Evolutionary conservation across 2,797 vertebrate species (phyloP).

Genomic region (Columba guinea): DNA sequence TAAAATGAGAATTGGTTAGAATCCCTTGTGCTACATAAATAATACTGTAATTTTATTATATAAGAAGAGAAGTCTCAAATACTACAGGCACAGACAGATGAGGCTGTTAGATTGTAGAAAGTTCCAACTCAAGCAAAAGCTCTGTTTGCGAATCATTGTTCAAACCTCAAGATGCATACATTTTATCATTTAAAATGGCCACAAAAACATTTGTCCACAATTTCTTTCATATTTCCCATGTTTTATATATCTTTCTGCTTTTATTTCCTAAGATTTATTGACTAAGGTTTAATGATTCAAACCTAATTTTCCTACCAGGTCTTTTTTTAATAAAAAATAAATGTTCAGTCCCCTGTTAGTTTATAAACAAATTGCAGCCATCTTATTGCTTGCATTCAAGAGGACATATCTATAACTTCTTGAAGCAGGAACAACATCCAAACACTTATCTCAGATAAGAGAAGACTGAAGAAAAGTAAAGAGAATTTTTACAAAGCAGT

Average conservation of each 20-base stretch:
- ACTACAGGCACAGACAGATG: background rate
- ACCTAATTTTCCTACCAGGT: background rate
- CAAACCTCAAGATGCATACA: background rate
- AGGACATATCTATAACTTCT: background rate
- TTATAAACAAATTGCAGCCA: background rate
- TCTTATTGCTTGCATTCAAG: background rate
- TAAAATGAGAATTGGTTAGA: background rate
- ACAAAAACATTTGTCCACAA: background rate
- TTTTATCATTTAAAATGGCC: background rate
- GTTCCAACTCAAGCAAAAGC: background rate
- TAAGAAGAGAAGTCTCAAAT: background rate
- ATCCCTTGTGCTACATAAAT: background rate
- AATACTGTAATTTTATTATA: background rate
- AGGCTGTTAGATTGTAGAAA: background rate
- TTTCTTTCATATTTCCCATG: background rate
- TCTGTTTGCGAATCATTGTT: background rate
- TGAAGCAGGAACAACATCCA: background rate
- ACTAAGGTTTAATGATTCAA: background rate
- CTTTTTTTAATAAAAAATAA: background rate
- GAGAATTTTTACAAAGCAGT: background rate
- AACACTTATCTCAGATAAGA: background rate
- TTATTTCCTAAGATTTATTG: background rate
- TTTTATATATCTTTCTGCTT: background rate
- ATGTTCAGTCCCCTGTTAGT: background rate
- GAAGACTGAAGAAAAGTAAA: background rate